Percentiles rank a stretch among this genome's conserved stretches.
phyloP scores from a whole-genome alignment of 2,888 invertebrate species.

The Dryobotodes eremita region DNA sequence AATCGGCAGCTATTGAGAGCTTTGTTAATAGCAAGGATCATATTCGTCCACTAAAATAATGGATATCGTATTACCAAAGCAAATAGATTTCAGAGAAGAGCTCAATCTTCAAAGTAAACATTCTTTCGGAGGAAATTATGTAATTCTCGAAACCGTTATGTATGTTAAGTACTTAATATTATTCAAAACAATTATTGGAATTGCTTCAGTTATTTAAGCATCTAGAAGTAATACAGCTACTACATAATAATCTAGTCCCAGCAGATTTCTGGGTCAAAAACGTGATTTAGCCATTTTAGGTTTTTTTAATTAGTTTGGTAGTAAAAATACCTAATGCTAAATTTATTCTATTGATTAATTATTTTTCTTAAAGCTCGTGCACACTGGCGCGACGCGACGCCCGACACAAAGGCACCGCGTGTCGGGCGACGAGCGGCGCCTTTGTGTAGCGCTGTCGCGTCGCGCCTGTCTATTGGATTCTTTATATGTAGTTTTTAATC shows the following conservation, averaged over 20 bases:
- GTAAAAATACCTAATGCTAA: slow-evolving; percentile 6
- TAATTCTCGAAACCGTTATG: slow-evolving; percentile 48
- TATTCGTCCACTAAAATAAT: slow-evolving; percentile 40
- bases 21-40: slow-evolving; percentile 42
- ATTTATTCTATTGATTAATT: background rate
- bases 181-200: slow-evolving; percentile 43
- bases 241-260: slow-evolving; percentile 26
- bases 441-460: too few relatives aligned
- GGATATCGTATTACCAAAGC: slow-evolving; percentile 52
- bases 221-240: slow-evolving; percentile 27
- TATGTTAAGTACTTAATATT: slow-evolving; percentile 41
- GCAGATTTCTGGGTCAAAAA: slow-evolving; percentile 39
- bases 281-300: slow-evolving; percentile 26
- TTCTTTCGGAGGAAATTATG: slow-evolving; percentile 37
- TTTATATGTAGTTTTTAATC: background rate
- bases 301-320: background rate
- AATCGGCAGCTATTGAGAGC: slow-evolving; percentile 42
- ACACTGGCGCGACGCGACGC: too few relatives aligned
- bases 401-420: too few relatives aligned
- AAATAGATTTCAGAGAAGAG: slow-evolving; percentile 49
- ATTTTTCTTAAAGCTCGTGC: too few relatives aligned
- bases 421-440: too few relatives aligned
- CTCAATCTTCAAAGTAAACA: slow-evolving; percentile 36
- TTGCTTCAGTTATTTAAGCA: slow-evolving; percentile 27
- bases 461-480: too few relatives aligned